Percentiles rank a stretch among this genome's conserved stretches.
Evolutionary conservation across 2,797 vertebrate genomes (phyloP).

Genomic region (Antennarius maculatus): DNA sequence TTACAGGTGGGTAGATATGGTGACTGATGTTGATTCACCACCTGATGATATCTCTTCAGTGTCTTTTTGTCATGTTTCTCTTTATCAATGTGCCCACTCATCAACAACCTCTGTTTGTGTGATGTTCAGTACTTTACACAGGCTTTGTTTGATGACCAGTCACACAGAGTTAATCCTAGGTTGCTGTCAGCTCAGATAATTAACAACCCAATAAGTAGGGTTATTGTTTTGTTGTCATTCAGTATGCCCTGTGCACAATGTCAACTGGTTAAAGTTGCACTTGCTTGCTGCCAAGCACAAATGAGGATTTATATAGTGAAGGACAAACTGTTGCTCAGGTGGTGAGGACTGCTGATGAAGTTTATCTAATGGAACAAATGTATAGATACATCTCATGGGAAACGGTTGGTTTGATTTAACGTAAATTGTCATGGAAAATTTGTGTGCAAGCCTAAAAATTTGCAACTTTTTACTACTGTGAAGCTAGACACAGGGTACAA

Average conservation of each 20-base stretch:
- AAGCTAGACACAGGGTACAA: too few species aligned
- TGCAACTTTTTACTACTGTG: too few species aligned
- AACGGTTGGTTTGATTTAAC: background rate
- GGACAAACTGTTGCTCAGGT: background rate
- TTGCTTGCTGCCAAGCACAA: constrained; percentile 1
- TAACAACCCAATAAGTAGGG: constrained; percentile 19
- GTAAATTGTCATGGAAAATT: background rate
- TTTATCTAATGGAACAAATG: background rate
- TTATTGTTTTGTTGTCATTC: constrained; percentile 32
- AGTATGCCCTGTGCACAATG: background rate
- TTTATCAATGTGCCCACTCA: background rate
- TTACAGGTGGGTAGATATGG: too few species aligned
- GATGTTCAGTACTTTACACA: constrained; percentile 11
- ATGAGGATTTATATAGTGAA: background rate
- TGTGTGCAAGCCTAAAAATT: too few species aligned
- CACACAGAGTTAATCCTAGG: constrained; percentile 13
- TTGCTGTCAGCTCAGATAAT: constrained; percentile 17
- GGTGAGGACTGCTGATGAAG: background rate
- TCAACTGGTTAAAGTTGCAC: background rate
- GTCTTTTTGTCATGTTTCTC: background rate
- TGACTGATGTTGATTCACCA: too few species aligned
- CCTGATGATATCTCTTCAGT: background rate
- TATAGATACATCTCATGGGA: background rate
- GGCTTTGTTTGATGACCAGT: constrained; percentile 12
- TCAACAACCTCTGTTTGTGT: background rate